Evolutionary conservation across 2,797 vertebrate genomes (phyloP), one percentile per base, ranked within the genome.

Genomic region (Arnoldichthys spilopterus): DNA sequence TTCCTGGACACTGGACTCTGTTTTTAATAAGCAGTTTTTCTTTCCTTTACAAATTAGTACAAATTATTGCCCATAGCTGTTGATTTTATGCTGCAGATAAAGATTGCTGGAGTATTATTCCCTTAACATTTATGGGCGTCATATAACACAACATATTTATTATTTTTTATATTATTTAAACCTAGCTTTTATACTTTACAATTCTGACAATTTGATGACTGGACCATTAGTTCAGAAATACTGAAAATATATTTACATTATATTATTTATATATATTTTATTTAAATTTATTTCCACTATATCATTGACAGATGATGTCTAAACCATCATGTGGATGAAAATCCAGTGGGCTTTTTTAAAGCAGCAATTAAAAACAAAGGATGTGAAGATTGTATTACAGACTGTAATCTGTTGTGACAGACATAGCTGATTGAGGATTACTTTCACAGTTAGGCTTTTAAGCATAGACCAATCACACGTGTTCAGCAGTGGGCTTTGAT

Each of bases 311-410:
- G 26, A 61, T 61, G 58, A 16, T 32, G 58, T 37, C 43, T 49
- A 11, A 22, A 20, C 13, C 66, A 47, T 20, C 2, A 30, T 30
- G 43, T 4, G 24, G 2, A 24, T 45, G n/a, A 40, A 40, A n/a
- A 64, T 43, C 63, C 63, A 66, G 2, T 24, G 34, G 34, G 40
- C 22, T 43, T 43, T 66, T 66, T 24, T 32, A 28, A 68, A 68
- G 15, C 43, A 28, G 24, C 16, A 18, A 5, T 61, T 34, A 30
- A 30, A 61, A 30, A 32, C 28, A 61, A 61, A 22, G 34, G 28
- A 63, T 32, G 30, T 24, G 6, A 45, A 32, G 47, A 34, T 32
- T 53, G 12, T 30, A 30, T 51, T 6, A 6, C 32, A 37, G 34
- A 22, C 37, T 43, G 15, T 53, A 70, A 49, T 53, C 45, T 70